phyloP scores from a whole-genome alignment of 2,888 invertebrate species.

The Melanargia galathea region DNA sequence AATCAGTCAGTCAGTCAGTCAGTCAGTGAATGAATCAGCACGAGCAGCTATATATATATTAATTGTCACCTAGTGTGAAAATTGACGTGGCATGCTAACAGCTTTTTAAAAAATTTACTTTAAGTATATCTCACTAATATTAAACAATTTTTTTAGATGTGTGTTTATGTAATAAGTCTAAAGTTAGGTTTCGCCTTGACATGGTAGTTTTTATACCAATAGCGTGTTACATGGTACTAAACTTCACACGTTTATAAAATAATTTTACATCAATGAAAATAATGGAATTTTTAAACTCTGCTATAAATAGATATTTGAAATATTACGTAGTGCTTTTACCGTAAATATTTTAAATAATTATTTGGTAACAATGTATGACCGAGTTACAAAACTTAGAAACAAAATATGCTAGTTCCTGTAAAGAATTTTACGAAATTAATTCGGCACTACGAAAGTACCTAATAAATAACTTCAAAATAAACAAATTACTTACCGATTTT shows the following conservation, averaged over 20 bases:
- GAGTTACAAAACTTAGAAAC: too few species aligned
- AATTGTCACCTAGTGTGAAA: too few species aligned
- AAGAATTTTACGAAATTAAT: too few species aligned
- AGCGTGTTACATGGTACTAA: conserved; percentile 18
- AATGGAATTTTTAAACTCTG: conserved; percentile 18
- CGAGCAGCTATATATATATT: too few species aligned
- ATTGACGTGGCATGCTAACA: neutral
- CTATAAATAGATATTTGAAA: conserved; percentile 31
- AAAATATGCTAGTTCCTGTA: too few species aligned
- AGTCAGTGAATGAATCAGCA: too few species aligned
- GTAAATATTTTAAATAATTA: neutral
- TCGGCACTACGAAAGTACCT: too few species aligned
- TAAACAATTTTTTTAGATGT: neutral
- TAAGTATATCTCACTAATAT: neutral
- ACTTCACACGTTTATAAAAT: conserved; percentile 17
- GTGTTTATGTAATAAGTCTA: conserved; percentile 12
- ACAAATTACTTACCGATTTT: too few species aligned
- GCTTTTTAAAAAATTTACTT: neutral
- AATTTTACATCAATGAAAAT: too few species aligned
- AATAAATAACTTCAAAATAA: too few species aligned
- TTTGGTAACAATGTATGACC: too few species aligned
- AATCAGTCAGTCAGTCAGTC: too few species aligned
- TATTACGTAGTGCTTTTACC: neutral
- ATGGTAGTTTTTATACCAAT: conserved; percentile 19
- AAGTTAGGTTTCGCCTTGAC: conserved; percentile 15